Conservation (phyloP, 2,888 invertebrate species). For the Oegoconia quadripuncta region DNA sequence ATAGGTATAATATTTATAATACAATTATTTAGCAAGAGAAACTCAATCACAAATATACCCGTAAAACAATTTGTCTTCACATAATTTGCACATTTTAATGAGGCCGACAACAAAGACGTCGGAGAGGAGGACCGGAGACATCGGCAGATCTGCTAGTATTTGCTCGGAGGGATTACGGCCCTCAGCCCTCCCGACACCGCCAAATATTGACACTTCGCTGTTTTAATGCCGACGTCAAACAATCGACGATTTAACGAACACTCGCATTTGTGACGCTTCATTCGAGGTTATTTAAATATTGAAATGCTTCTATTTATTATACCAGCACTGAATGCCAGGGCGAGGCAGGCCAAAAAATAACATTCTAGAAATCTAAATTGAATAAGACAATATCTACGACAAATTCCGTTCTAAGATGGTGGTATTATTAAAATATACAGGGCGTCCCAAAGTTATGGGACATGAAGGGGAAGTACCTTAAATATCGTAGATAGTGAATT, state of each 20-base stretch:
- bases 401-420: no score
- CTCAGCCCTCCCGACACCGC: conserved; percentile 47
- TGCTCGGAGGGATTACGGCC: conserved; percentile 61
- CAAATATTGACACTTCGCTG: conserved; percentile 77
- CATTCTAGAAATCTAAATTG: no score
- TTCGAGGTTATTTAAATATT: conserved; percentile 15
- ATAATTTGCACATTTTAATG: conserved; percentile 43
- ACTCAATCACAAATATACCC: neutral
- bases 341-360: no score
- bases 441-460: no score
- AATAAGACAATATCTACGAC: no score
- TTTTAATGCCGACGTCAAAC: conserved; percentile 78
- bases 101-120: conserved; percentile 42
- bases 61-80: conserved; percentile 4
- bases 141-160: conserved; percentile 57
- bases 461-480: no score
- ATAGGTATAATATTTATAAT: no score
- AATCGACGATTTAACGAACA: conserved; percentile 62
- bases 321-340: no score
- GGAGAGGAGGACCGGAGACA: conserved; percentile 38
- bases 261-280: conserved; percentile 26
- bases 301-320: no score
- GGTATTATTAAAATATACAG: no score
- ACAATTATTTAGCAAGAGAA: no score
- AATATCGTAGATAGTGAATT: no score